Conservation (phyloP, 2,797 vertebrate species). For the Pachyuromys duprasi region DNA sequence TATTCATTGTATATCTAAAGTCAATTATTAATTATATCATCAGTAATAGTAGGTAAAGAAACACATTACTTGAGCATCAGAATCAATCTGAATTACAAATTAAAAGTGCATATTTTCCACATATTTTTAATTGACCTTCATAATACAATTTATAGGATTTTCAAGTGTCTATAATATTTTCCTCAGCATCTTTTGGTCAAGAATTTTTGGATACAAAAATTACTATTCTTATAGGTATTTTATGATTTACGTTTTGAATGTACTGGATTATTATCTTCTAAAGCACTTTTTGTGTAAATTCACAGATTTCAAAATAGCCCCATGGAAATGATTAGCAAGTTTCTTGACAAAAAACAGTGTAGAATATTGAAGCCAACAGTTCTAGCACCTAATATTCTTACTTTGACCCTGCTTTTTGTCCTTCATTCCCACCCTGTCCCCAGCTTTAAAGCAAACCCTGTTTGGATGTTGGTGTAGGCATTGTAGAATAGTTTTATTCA, state of each 20-base stretch:
- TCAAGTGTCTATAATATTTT: background rate
- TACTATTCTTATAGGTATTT: background rate
- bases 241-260: conserved; percentile 12
- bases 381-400: background rate
- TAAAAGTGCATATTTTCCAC: background rate
- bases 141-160: background rate
- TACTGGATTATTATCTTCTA: background rate
- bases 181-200: background rate
- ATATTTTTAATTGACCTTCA: conserved; percentile 16
- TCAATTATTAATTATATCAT: background rate
- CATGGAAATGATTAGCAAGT: background rate
- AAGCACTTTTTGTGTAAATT: conserved; percentile 37
- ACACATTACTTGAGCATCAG: background rate
- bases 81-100: conserved; percentile 29
- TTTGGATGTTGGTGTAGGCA: background rate
- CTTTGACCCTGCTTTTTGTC: background rate
- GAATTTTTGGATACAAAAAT: background rate
- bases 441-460: background rate
- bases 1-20: too few species aligned
- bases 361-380: background rate
- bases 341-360: background rate
- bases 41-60: background rate
- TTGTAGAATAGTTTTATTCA: background rate
- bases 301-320: background rate
- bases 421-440: background rate